Conservation (phyloP, 1,140 invertebrate genomes). For the Dinoponera quadriceps region DNA sequence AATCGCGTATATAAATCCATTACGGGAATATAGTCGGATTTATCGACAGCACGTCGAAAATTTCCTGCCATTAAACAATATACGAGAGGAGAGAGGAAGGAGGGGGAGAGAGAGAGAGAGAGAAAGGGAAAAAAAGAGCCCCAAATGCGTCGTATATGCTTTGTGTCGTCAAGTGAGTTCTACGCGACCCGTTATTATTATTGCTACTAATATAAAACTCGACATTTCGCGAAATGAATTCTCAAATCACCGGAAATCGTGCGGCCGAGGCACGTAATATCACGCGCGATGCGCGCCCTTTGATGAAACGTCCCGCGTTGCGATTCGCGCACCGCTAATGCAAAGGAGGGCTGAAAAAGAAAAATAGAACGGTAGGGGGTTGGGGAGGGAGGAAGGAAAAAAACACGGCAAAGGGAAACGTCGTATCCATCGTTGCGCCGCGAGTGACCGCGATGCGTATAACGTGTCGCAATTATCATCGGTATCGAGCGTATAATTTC, state of each 20-base stretch:
- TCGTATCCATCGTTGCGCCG: not conserved
- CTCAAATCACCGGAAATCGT: not conserved
- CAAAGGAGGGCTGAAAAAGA: conserved; percentile 40
- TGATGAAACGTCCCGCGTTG: not conserved
- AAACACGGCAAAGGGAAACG: not conserved
- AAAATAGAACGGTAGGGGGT: not conserved
- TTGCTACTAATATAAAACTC: no score
- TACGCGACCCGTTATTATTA: conserved; percentile 11
- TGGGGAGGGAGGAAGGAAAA: conserved; percentile 40
- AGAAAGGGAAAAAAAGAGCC: no score
- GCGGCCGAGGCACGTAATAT: not conserved
- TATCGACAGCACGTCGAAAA: conserved; percentile 24
- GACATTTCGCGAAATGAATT: conserved; percentile 6
- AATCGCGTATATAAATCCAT: not conserved
- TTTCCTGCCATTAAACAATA: not conserved
- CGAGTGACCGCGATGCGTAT: conserved; percentile 13
- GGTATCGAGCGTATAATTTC: conserved; percentile 33
- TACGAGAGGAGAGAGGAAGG: not conserved
- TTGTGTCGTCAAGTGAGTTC: not conserved
- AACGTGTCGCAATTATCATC: conserved; percentile 18
- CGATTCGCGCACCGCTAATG: not conserved
- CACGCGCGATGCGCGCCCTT: not conserved
- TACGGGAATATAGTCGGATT: not conserved
- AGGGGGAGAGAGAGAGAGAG: no score
- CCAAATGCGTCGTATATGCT: not conserved